These are phyloP conservation scores for Periphyllus acericola DNA, from an alignment of 2,888 invertebrate genomes.

Conservation along the genomic window DNA sequence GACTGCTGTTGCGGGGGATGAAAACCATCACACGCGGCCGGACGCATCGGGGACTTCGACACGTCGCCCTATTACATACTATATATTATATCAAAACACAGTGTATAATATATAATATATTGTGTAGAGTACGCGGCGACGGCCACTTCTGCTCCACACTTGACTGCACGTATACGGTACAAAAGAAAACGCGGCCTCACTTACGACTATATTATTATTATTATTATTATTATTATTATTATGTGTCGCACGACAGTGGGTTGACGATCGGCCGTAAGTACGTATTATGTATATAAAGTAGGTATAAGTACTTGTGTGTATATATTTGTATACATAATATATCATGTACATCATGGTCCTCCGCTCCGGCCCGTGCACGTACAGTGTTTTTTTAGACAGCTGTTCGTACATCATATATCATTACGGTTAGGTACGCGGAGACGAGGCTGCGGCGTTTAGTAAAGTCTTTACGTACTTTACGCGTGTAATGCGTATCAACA, in stretches of 20 bases:
- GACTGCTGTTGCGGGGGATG: slow-evolving; percentile 20
- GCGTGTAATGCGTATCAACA: no score
- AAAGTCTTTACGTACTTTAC: no score
- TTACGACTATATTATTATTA: not conserved
- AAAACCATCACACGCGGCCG: slow-evolving; percentile 36
- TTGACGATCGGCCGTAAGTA: slow-evolving; percentile 15
- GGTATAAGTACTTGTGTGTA: not conserved
- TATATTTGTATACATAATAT: not conserved
- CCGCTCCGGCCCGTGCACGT: no score
- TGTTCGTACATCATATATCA: not conserved
- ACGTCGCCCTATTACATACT: no score
- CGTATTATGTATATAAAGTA: not conserved
- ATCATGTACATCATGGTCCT: no score
- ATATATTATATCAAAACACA: no score
- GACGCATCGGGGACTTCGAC: not conserved
- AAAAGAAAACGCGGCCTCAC: no score
- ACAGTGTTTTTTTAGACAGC: not conserved
- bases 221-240: no score
- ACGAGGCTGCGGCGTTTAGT: no score
- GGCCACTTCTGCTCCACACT: slow-evolving; percentile 36
- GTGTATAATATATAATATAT: no score
- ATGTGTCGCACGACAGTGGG: not conserved
- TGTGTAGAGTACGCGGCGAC: not conserved
- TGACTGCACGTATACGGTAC: not conserved
- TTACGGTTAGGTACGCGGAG: no score